A percentile compares a stretch with the other conserved stretches of the same genome.
These are phyloP conservation scores for Origma solitaria DNA, from an alignment of 2,113 vertebrate species.

Conservation along the genomic window DNA sequence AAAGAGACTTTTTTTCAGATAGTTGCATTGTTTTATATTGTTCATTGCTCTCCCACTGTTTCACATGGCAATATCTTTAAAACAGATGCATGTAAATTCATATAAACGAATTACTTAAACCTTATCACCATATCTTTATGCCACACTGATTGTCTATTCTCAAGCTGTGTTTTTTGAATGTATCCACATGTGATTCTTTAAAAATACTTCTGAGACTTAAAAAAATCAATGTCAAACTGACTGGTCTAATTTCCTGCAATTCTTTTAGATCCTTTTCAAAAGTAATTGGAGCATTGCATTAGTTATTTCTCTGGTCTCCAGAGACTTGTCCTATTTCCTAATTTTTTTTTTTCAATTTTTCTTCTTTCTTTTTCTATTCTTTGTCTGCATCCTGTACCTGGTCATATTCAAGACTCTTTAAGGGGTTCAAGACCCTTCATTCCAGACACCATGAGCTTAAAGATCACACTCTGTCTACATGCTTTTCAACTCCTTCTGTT, in stretches of 20 bases:
- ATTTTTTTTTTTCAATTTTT: constrained; percentile 30
- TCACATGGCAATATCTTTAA: background rate
- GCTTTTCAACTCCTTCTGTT: background rate
- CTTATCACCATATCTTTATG: constrained; percentile 19
- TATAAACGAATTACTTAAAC: constrained; percentile 47
- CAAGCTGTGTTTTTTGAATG: constrained; percentile 61
- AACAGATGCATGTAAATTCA: background rate
- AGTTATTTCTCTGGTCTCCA: constrained; percentile 8
- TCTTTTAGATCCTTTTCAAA: constrained; percentile 58
- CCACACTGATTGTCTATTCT: constrained; percentile 55
- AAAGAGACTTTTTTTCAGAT: background rate
- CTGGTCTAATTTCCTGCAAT: constrained; percentile 64
- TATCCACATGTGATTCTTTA: constrained; percentile 60
- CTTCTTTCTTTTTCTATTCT: background rate
- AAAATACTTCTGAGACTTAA: constrained; percentile 64
- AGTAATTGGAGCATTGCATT: constrained; percentile 60
- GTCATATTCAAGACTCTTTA: background rate
- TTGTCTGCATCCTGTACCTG: background rate
- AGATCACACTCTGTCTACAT: background rate
- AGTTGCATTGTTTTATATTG: background rate
- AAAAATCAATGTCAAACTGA: constrained; percentile 55
- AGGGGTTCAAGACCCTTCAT: background rate
- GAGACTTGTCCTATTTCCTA: background rate
- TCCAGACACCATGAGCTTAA: background rate
- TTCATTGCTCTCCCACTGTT: background rate